These are phyloP conservation scores for Petroica traversi DNA, from an alignment of 2,113 vertebrate genomes.

Conservation along the genomic window DNA sequence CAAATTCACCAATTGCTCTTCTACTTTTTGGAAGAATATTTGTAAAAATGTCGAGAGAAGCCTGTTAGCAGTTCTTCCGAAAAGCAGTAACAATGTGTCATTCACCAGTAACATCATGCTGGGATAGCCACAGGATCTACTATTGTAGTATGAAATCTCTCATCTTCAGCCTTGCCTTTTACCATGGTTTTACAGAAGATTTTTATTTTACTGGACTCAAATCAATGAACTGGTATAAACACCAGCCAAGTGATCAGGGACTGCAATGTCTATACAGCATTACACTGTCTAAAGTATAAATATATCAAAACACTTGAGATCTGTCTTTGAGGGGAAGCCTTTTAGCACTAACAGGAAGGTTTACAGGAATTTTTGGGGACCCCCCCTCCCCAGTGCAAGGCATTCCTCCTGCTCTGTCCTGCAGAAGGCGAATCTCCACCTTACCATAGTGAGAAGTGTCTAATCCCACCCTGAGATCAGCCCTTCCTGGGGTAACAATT, in stretches of 20 bases:
- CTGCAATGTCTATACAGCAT: neutral
- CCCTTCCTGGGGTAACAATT: neutral
- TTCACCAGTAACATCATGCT: neutral
- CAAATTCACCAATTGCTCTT: neutral
- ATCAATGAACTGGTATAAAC: neutral
- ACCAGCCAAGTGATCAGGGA: neutral
- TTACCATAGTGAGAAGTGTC: accelerated
- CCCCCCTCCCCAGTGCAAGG: neutral
- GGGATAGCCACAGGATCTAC: neutral
- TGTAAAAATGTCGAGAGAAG: neutral
- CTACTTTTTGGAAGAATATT: neutral
- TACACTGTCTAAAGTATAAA: neutral
- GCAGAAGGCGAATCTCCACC: neutral
- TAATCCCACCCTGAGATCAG: neutral
- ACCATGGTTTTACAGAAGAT: neutral
- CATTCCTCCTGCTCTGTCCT: neutral
- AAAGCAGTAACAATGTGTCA: neutral
- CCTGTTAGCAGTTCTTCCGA: neutral
- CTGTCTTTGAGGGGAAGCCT: neutral
- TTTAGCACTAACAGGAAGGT: neutral
- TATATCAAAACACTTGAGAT: neutral
- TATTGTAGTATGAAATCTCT: neutral
- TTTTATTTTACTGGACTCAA: neutral
- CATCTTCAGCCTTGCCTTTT: neutral
- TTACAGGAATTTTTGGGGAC: neutral